Evolutionary conservation across 2,113 vertebrate genomes (phyloP).

Genomic region (Triplophysa siluroides): DNA sequence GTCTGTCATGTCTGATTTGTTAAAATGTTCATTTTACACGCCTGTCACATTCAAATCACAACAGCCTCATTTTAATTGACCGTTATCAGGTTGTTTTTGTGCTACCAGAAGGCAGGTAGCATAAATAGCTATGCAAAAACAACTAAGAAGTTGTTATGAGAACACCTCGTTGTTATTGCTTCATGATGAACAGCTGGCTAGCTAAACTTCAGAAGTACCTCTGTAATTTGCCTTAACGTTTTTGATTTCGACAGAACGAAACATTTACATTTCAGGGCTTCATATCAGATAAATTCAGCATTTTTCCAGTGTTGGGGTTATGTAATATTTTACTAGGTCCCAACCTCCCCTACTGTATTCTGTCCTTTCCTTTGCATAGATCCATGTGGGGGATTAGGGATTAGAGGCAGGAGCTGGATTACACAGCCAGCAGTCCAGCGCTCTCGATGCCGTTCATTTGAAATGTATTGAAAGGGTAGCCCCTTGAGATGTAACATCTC

Average conservation of each 20-base stretch:
- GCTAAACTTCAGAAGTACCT: not conserved
- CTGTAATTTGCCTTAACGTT: not conserved
- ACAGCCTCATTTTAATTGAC: constrained; percentile 14
- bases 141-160: not conserved
- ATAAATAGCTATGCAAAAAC: constrained; percentile 36
- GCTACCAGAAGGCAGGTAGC: constrained; percentile 33
- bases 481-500: too few species aligned
- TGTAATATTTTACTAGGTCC: constrained; percentile 36
- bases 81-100: constrained; percentile 1
- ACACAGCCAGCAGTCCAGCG: constrained; percentile 59
- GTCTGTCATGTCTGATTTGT: constrained; percentile 20
- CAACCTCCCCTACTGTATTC: constrained; percentile 43
- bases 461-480: too few species aligned
- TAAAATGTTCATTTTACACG: not conserved
- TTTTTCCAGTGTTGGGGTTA: constrained; percentile 18
- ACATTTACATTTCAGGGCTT: not conserved
- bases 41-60: not conserved
- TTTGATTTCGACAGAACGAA: not conserved
- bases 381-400: constrained; percentile 76
- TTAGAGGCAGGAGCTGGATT: constrained; percentile 73
- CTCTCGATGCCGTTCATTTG: constrained; percentile 52
- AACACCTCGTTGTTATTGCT: not conserved
- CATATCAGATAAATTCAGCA: not conserved
- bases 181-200: constrained; percentile 18
- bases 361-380: constrained; percentile 48